phyloP scores from a whole-genome alignment of 2,888 invertebrate genomes.

The Eupithecia inturbata region DNA sequence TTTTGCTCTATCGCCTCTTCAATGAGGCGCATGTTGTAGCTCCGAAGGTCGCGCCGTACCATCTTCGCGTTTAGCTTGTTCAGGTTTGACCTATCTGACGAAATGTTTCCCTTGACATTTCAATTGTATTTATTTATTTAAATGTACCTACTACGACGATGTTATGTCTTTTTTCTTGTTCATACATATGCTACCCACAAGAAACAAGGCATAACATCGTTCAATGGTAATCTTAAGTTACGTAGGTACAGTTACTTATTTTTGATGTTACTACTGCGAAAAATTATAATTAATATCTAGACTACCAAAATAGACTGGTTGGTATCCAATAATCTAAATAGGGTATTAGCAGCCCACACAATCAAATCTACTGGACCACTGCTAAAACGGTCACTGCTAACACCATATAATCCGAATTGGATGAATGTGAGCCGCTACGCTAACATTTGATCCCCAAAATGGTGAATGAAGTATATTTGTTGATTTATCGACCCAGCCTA shows the following conservation, averaged over 20 bases:
- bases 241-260: background rate
- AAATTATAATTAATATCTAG: background rate
- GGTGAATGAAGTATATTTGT: constrained; percentile 17
- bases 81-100: too few species aligned
- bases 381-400: constrained; percentile 45
- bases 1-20: too few species aligned
- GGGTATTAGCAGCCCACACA: constrained; percentile 36
- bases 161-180: too few species aligned
- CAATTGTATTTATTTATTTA: too few species aligned
- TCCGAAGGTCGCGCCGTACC: too few species aligned
- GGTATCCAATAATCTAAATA: constrained; percentile 3
- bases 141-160: too few species aligned
- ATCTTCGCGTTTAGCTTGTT: too few species aligned
- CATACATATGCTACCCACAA: too few species aligned
- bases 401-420: constrained; percentile 55
- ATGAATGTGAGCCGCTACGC: constrained; percentile 28
- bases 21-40: too few species aligned
- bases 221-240: too few species aligned
- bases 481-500: constrained; percentile 8
- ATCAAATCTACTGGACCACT: constrained; percentile 40
- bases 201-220: too few species aligned
- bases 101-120: too few species aligned
- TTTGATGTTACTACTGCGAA: background rate
- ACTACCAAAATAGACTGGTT: background rate
- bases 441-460: constrained; percentile 29